Conservation (phyloP, 2,888 invertebrate genomes). For the Pristionchus fissidentatus region DNA sequence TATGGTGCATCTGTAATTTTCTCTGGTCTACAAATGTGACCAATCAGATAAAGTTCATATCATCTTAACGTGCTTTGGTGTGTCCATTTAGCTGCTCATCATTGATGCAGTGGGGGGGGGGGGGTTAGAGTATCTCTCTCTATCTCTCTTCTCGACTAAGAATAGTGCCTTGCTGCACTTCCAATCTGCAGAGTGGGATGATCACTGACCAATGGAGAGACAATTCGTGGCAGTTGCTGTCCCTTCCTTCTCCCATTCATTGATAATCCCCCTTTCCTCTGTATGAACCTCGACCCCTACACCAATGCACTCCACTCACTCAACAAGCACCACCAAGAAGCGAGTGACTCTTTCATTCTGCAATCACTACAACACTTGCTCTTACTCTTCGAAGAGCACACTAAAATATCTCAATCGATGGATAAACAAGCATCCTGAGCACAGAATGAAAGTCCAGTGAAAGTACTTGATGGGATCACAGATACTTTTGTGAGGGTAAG, state of each 20-base stretch:
- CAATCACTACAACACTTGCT: too few species aligned
- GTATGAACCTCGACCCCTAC: too few species aligned
- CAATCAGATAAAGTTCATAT: too few species aligned
- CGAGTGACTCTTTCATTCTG: too few species aligned
- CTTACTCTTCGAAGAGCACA: too few species aligned
- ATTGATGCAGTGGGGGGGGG: background rate
- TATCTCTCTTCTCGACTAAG: slow-evolving; percentile 6
- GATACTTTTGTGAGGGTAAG: background rate
- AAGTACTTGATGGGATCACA: slow-evolving; percentile 11
- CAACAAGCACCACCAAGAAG: too few species aligned
- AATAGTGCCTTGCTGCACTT: slow-evolving; percentile 29
- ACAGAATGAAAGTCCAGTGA: background rate
- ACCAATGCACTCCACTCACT: too few species aligned
- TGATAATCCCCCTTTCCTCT: background rate
- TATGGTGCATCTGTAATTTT: too few species aligned
- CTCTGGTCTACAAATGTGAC: too few species aligned
- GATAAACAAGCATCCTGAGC: background rate
- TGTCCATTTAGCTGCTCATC: too few species aligned
- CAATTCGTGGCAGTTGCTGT: background rate
- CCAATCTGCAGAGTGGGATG: background rate
- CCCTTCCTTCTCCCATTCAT: background rate
- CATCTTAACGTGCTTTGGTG: slow-evolving; percentile 17
- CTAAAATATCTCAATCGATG: too few species aligned
- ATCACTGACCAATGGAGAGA: slow-evolving; percentile 14
- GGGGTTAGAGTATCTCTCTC: background rate